A percentile compares a stretch with the other conserved stretches of the same genome.
Conservation (phyloP, 2,113 vertebrate genomes). For the Clinocottus analis region DNA sequence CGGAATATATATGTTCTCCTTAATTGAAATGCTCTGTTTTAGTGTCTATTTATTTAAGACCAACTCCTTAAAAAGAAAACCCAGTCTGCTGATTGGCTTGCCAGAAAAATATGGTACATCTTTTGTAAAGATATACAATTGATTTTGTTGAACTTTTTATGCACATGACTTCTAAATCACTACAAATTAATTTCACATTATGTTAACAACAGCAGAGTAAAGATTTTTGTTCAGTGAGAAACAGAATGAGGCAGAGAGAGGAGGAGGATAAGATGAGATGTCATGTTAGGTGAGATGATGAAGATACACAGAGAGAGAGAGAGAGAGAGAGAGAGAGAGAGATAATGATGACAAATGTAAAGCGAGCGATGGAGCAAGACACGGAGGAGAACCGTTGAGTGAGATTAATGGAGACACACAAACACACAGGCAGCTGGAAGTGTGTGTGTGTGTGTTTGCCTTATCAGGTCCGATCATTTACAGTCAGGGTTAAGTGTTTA, state of each 20-base stretch:
- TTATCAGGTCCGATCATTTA: neutral
- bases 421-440: neutral
- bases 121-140: neutral
- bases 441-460: neutral
- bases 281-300: neutral
- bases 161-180: neutral
- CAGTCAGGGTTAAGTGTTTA: neutral
- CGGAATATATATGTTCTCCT: neutral
- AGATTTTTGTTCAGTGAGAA: neutral
- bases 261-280: neutral
- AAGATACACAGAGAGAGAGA: conserved; percentile 4
- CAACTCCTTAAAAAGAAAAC: neutral
- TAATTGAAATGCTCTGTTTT: neutral
- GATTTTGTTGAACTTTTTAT: neutral
- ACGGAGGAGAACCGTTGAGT: neutral
- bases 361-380: neutral
- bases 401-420: conserved; percentile 3
- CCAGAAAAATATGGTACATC: neutral
- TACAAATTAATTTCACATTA: neutral
- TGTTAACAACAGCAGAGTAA: neutral
- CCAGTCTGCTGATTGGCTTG: neutral
- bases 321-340: neutral
- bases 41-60: neutral
- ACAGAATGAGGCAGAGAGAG: neutral
- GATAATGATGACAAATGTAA: conserved; percentile 28